Evolutionary conservation across 2,888 invertebrate species (phyloP), one percentile per base, ranked within the genome.

Genomic region (Nephrocerus scutellatus): DNA sequence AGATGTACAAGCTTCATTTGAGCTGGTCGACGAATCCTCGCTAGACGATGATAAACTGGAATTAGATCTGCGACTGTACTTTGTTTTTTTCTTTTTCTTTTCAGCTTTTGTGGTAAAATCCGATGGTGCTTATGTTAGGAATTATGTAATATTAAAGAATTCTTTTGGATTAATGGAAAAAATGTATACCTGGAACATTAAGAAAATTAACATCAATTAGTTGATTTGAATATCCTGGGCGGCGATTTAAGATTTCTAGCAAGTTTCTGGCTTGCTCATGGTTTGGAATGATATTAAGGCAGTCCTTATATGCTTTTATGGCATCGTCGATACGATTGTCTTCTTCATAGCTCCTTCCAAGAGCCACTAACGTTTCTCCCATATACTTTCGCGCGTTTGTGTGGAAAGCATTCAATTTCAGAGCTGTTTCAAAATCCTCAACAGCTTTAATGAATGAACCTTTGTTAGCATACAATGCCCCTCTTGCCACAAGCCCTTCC

Each of bases 321-420:
- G 90, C 89, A 50, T 89, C 88, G 3, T 86, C 82, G 36, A 84
- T 76, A 54, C 88, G 87, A 57, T 84, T 85, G 52, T 86, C 86
- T 53, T 88, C 88, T 60, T 90, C 89, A 61, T 84, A 86, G 60
- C 88, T 89, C 32, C 88, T 78, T 22, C 89, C 93, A 33, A 87
- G 71, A 0, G 92, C 93, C 1, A 92, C 85, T 29, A 92, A 70
- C 1, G 93, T 95, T 67, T 95, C 92, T 21, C 90, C 86, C 74
- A 92, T 80, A 70, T 95, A 96, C 65, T 91, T 92, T 40, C 87
- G 79, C 21, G 93, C 95, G 70, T 95, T 95, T 3, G 83, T 82
- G 68, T 96, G 95, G 47, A 80, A 84, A 2, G 86, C 84, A 69
- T 95, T 90, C 28, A 89, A 66, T 63, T 86, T 84, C 24, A 95